A percentile compares a stretch with the other conserved stretches of the same genome.
These are phyloP conservation scores for Drosophila santomea DNA, from an alignment of 1,140 invertebrate genomes.

Conservation along the genomic window DNA sequence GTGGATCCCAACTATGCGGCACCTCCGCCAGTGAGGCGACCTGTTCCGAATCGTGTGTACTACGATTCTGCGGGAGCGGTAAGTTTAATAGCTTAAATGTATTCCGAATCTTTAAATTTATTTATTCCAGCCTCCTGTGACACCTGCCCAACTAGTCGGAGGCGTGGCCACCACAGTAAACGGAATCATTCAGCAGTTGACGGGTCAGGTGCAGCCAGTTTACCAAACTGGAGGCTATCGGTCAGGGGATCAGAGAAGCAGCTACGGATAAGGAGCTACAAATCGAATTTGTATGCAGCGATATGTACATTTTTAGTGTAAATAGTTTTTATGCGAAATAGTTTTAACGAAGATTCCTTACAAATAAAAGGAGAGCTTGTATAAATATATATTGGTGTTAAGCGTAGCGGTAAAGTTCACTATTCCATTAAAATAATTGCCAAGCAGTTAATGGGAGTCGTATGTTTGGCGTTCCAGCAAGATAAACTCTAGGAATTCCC, in stretches of 20 bases:
- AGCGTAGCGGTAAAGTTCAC: too few relatives aligned
- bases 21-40: conserved; percentile 58
- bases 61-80: conserved; percentile 79
- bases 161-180: conserved; percentile 77
- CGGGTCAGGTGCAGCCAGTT: conserved; percentile 79
- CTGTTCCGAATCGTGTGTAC: conserved; percentile 75
- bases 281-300: conserved; percentile 16
- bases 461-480: not conserved
- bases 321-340: conserved; percentile 39
- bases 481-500: conserved; percentile 25
- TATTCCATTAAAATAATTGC: too few relatives aligned
- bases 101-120: not conserved
- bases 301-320: conserved; percentile 27
- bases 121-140: conserved; percentile 62
- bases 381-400: too few relatives aligned
- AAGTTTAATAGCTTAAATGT: conserved; percentile 26
- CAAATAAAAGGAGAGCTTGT: too few relatives aligned
- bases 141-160: conserved; percentile 73
- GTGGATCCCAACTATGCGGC: conserved; percentile 71
- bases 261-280: conserved; percentile 43
- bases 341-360: not conserved
- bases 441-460: too few relatives aligned
- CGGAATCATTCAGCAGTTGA: conserved; percentile 79
- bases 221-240: conserved; percentile 68
- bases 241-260: conserved; percentile 45